These are phyloP conservation scores for Eubasilissa regina DNA, from an alignment of 1,140 invertebrate species.

Conservation along the genomic window DNA sequence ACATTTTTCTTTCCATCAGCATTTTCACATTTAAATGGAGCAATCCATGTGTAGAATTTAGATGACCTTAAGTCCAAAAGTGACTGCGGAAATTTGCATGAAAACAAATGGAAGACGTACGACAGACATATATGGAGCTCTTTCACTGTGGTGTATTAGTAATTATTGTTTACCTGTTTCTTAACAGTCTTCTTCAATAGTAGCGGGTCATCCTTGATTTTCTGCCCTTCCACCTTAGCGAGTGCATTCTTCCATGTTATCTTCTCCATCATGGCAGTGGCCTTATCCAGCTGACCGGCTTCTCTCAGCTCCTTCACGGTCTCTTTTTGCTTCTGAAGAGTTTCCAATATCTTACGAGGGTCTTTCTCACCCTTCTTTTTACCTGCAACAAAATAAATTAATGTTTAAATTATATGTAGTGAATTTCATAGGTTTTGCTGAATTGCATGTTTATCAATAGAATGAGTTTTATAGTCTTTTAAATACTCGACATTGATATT, in stretches of 20 bases:
- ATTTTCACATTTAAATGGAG: no score
- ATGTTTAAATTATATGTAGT: no score
- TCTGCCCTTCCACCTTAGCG: constrained; percentile 83
- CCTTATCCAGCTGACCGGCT: constrained; percentile 77
- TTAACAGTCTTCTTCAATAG: constrained; percentile 87
- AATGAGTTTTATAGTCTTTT: no score
- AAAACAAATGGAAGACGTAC: no score
- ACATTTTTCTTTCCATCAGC: no score
- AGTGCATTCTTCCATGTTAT: constrained; percentile 83
- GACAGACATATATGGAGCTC: no score
- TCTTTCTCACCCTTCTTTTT: constrained; percentile 74
- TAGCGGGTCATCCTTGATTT: constrained; percentile 87
- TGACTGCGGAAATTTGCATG: no score
- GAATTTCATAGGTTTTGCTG: no score
- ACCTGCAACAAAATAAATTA: constrained; percentile 48
- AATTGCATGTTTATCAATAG: no score
- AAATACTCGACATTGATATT: no score
- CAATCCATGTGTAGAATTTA: no score
- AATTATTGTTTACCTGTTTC: constrained; percentile 67
- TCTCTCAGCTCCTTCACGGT: constrained; percentile 77
- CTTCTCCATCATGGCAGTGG: constrained; percentile 78
- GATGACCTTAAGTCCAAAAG: no score
- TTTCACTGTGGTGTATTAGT: not conserved
- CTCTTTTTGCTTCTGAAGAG: constrained; percentile 80
- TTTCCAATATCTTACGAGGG: constrained; percentile 80